Conservation (phyloP, 2,797 vertebrate genomes). For the Strix occidentalis region DNA sequence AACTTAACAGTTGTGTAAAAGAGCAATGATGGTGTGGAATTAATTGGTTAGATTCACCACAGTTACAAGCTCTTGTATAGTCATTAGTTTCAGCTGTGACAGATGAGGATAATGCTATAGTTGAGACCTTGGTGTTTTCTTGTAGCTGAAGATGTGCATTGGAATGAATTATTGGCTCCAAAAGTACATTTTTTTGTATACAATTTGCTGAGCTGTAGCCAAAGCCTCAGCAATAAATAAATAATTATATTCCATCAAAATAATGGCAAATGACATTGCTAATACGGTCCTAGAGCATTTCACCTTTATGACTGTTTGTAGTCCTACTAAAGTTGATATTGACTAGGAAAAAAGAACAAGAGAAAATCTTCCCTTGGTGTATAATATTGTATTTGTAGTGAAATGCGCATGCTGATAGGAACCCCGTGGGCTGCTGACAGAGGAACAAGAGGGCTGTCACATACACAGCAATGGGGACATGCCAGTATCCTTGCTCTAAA, state of each 20-base stretch:
- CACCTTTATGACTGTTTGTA: not conserved
- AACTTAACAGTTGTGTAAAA: not conserved
- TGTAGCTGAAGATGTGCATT: not conserved
- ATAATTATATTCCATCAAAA: not conserved
- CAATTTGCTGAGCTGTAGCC: not conserved
- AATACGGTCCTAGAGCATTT: not conserved
- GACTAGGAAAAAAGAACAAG: not conserved
- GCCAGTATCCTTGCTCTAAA: not conserved
- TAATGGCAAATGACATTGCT: not conserved
- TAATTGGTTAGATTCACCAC: constrained; percentile 3
- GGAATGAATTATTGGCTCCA: not conserved
- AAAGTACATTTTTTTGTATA: not conserved
- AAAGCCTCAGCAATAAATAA: constrained; percentile 1
- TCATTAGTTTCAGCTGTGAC: not conserved
- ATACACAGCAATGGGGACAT: not conserved
- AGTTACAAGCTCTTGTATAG: not conserved
- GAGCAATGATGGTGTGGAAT: not conserved
- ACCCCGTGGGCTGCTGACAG: not conserved
- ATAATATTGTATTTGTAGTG: not conserved
- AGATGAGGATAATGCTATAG: not conserved
- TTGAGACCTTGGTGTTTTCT: not conserved
- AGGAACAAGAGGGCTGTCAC: not conserved
- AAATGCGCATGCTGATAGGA: not conserved
- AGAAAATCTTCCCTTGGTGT: not conserved
- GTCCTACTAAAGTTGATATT: not conserved